These are phyloP conservation scores for Recurvirostra avosetta DNA, from an alignment of 2,113 vertebrate species.

Conservation along the genomic window DNA sequence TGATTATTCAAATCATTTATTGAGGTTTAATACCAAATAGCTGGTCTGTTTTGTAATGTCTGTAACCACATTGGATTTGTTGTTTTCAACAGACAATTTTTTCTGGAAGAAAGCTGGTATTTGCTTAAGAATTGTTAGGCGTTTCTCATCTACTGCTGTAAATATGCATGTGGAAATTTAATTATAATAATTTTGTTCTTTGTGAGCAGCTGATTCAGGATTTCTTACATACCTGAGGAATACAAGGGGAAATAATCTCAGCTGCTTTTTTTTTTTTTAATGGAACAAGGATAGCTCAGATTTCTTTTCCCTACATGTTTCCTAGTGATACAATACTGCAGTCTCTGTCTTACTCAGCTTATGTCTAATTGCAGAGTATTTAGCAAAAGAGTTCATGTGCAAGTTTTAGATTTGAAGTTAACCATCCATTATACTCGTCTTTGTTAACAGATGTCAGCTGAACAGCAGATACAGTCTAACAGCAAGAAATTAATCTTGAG, in stretches of 20 bases:
- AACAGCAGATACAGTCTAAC: not conserved
- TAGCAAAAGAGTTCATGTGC: not conserved
- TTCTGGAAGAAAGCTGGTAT: not conserved
- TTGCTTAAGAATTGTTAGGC: not conserved
- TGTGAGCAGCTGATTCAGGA: not conserved
- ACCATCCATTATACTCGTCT: not conserved
- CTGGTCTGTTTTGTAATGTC: not conserved
- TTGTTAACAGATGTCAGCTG: not conserved
- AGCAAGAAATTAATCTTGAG: not conserved
- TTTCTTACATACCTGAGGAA: conserved; percentile 2
- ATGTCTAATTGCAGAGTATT: conserved; percentile 28
- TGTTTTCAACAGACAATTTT: not conserved
- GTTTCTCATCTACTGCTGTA: not conserved
- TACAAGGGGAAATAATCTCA: not conserved
- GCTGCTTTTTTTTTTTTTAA: not conserved
- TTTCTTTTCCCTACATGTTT: not conserved
- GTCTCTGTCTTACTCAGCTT: conserved; percentile 25
- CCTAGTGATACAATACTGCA: not conserved
- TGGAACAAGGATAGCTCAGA: not conserved
- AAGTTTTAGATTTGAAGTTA: conserved; percentile 9
- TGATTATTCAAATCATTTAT: not conserved
- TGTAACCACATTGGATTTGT: not conserved
- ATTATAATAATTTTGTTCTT: not conserved
- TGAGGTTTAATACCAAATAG: not conserved
- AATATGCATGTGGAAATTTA: not conserved